These are phyloP conservation scores for Lagorchestes hirsutus DNA, from an alignment of 2,797 vertebrate genomes.

Conservation along the genomic window DNA sequence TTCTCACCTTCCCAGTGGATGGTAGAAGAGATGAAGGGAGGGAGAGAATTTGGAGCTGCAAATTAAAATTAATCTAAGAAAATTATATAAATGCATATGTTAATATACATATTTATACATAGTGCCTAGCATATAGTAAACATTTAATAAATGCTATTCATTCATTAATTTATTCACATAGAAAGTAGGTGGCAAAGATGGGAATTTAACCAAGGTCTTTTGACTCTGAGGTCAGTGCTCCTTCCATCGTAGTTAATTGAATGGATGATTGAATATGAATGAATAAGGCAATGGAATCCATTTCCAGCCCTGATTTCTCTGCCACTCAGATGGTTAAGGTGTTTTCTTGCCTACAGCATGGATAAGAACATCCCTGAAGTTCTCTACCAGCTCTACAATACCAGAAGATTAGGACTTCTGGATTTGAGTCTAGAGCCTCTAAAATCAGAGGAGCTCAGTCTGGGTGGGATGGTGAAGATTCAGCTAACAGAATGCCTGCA, in stretches of 20 bases:
- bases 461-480: slow-evolving; percentile 46
- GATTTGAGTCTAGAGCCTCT: background rate
- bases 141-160: background rate
- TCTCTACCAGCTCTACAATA: background rate
- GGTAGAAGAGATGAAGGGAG: background rate
- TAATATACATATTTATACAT: background rate
- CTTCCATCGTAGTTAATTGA: background rate
- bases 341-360: background rate
- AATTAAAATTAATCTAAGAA: background rate
- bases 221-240: background rate
- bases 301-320: background rate
- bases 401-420: background rate
- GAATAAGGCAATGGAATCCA: background rate
- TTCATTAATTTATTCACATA: background rate
- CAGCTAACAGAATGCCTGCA: slow-evolving; percentile 11
- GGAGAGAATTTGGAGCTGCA: background rate
- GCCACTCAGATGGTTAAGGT: background rate
- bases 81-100: background rate
- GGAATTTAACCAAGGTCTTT: background rate
- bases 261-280: background rate
- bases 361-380: background rate
- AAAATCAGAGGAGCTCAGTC: slow-evolving; percentile 46
- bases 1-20: background rate
- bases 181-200: background rate
- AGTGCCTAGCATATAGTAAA: background rate